These are phyloP conservation scores for Turdus rufiventris DNA, from an alignment of 2,113 vertebrate species.

Conservation along the genomic window DNA sequence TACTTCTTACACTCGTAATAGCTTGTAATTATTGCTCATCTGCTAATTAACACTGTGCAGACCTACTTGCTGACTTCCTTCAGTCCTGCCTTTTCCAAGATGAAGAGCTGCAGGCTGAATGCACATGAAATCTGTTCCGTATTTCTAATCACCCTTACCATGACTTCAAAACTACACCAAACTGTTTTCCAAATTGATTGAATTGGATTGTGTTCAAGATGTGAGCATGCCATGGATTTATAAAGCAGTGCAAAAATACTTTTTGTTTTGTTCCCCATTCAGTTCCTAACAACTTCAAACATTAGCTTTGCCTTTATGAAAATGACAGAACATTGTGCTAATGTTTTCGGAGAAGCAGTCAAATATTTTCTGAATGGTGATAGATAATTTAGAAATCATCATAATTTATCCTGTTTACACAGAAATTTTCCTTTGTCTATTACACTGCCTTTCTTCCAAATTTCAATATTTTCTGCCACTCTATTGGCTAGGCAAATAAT, in stretches of 20 bases:
- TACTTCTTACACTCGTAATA: neutral
- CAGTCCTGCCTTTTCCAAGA: neutral
- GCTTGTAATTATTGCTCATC: neutral
- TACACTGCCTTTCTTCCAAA: neutral
- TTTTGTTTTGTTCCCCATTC: neutral
- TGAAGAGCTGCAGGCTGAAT: neutral
- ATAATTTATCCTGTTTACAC: neutral
- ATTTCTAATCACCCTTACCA: neutral
- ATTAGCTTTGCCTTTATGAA: slow-evolving; percentile 7
- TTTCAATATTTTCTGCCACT: neutral
- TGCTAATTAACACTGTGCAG: neutral
- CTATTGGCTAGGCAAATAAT: neutral
- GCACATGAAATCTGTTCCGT: neutral
- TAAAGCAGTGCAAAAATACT: neutral
- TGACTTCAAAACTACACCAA: neutral
- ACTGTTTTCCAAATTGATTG: neutral
- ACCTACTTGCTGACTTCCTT: neutral
- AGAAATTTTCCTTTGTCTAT: neutral
- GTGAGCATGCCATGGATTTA: neutral
- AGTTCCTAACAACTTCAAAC: neutral
- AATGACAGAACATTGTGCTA: neutral
- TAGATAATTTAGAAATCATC: slow-evolving; percentile 15
- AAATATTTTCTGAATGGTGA: neutral
- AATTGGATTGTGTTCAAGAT: neutral
- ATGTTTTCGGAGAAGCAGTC: neutral